Percentiles rank a stretch among this genome's conserved stretches.
These are phyloP conservation scores for Leptogaster cylindrica DNA, from an alignment of 2,888 invertebrate genomes.

Conservation along the genomic window DNA sequence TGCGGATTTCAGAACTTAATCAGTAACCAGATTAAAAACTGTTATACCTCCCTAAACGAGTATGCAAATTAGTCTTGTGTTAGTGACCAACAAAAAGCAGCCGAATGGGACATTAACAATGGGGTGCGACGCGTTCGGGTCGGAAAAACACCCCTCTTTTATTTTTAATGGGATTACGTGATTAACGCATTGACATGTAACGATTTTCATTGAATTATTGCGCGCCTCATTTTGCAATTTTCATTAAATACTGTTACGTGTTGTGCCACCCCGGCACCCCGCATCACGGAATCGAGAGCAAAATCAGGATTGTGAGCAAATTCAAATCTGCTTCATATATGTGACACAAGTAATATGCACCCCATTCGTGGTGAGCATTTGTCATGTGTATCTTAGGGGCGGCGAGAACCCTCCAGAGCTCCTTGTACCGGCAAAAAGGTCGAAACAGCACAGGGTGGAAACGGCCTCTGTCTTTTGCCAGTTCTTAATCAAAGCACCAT, in stretches of 20 bases:
- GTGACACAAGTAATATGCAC: conserved; percentile 36
- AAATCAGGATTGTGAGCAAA: not conserved
- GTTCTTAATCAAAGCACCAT: conserved; percentile 47
- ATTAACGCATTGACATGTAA: conserved; percentile 64
- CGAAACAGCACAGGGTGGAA: not conserved
- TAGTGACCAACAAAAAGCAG: conserved; percentile 38
- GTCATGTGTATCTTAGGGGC: not conserved
- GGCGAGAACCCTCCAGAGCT: conserved; percentile 10
- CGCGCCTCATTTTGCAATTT: conserved; percentile 48
- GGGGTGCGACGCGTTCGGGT: not conserved
- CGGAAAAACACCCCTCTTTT: conserved; percentile 38
- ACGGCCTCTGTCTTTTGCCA: conserved; percentile 38
- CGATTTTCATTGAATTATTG: conserved; percentile 62
- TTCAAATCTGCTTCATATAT: conserved; percentile 23
- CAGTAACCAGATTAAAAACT: conserved; percentile 37
- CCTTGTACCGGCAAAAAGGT: not conserved
- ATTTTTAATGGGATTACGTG: conserved; percentile 61
- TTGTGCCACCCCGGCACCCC: conserved; percentile 3
- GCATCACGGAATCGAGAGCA: not conserved
- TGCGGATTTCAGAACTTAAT: conserved; percentile 14
- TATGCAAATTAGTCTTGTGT: conserved; percentile 39
- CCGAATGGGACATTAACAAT: not conserved
- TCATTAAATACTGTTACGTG: conserved; percentile 46
- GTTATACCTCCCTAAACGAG: conserved; percentile 38
- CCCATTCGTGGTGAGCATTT: conserved; percentile 28